These are phyloP conservation scores for Plecturocebus donacophilus DNA, from an alignment of 2,113 vertebrate genomes.

Conservation along the genomic window DNA sequence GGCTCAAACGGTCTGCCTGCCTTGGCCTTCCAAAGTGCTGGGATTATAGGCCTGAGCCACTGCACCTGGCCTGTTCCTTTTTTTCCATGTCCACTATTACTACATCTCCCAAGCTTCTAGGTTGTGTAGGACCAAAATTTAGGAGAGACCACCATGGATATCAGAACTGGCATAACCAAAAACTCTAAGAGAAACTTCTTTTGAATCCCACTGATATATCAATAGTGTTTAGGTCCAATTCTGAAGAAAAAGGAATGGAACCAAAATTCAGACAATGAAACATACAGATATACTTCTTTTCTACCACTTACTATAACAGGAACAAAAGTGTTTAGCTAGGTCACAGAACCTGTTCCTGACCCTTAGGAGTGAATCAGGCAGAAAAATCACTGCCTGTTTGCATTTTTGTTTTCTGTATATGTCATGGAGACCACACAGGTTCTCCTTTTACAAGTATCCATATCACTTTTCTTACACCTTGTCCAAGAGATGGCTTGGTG, in stretches of 20 bases:
- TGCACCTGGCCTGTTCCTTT: background rate
- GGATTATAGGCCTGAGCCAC: too few relatives aligned
- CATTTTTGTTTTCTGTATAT: slow-evolving; percentile 11
- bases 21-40: too few relatives aligned
- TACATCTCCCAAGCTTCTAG: slow-evolving; percentile 4
- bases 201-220: background rate
- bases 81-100: background rate
- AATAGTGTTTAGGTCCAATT: background rate
- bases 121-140: background rate
- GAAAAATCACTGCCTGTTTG: background rate
- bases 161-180: background rate
- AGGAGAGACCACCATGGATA: background rate
- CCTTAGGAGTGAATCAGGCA: background rate
- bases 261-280: slow-evolving; percentile 20
- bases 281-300: background rate
- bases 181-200: slow-evolving; percentile 29
- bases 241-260: slow-evolving; percentile 4
- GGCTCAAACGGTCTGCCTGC: too few relatives aligned
- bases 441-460: background rate
- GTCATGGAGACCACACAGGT: background rate
- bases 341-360: background rate
- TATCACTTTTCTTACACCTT: background rate
- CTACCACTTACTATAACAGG: background rate
- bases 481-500: background rate
- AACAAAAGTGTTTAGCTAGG: background rate